Conservation (phyloP, 2,888 invertebrate genomes). For the Drosophila phalerata region DNA sequence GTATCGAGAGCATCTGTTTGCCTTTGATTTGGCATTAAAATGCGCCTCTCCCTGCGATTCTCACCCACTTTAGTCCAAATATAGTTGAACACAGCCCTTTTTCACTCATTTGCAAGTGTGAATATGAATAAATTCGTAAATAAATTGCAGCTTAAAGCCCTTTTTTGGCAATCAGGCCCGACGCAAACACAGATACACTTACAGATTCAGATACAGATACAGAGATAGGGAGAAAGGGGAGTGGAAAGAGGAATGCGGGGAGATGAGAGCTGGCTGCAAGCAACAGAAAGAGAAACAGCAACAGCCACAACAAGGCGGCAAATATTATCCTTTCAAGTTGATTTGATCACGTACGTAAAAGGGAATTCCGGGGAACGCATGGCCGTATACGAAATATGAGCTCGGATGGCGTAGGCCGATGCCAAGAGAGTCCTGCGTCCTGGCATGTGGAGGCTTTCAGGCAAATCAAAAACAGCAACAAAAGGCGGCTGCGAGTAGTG, state of each 20-base stretch:
- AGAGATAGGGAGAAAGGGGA: background rate
- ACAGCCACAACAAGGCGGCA: slow-evolving; percentile 70
- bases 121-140: slow-evolving; percentile 81
- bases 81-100: slow-evolving; percentile 47
- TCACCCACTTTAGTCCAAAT: slow-evolving; percentile 12
- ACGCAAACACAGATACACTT: slow-evolving; percentile 24
- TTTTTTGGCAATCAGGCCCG: slow-evolving; percentile 68
- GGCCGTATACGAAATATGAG: slow-evolving; percentile 69
- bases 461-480: slow-evolving; percentile 82
- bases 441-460: slow-evolving; percentile 71
- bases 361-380: slow-evolving; percentile 72
- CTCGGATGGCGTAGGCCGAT: slow-evolving; percentile 57
- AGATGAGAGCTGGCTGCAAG: slow-evolving; percentile 20
- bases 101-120: slow-evolving; percentile 80
- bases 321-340: slow-evolving; percentile 85
- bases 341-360: slow-evolving; percentile 86
- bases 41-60: slow-evolving; percentile 20
- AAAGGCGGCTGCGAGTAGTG: slow-evolving; percentile 56
- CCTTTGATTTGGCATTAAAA: slow-evolving; percentile 44
- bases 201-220: slow-evolving; percentile 22
- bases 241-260: background rate
- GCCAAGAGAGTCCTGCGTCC: slow-evolving; percentile 37
- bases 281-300: slow-evolving; percentile 23
- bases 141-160: slow-evolving; percentile 79
- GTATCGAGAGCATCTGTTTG: slow-evolving; percentile 29